Evolutionary conservation across 2,888 invertebrate genomes (phyloP).

Genomic region (Cenopis cana): DNA sequence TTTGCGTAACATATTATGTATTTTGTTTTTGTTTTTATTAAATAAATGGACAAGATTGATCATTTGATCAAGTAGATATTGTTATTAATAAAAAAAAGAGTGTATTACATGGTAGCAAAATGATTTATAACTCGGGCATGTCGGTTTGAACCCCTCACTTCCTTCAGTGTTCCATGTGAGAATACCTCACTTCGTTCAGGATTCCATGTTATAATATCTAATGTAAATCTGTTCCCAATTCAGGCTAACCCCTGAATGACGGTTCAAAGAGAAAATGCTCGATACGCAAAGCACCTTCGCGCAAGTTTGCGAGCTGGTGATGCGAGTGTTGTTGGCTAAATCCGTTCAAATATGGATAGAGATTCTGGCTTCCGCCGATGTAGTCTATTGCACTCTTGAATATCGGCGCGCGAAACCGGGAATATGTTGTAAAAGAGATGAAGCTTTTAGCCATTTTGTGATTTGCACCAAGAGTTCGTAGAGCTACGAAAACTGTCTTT

Average conservation of each 20-base stretch:
- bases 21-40: too few relatives aligned
- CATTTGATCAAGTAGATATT: too few relatives aligned
- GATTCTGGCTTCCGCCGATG: constrained; percentile 59
- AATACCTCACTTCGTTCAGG: too few relatives aligned
- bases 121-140: too few relatives aligned
- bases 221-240: constrained; percentile 1
- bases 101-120: too few relatives aligned
- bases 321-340: constrained; percentile 68
- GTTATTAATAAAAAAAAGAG: too few relatives aligned
- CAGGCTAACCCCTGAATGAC: constrained; percentile 5
- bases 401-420: constrained; percentile 57
- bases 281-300: constrained; percentile 59
- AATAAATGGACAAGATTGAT: too few relatives aligned
- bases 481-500: neutral
- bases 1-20: too few relatives aligned
- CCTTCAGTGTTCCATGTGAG: too few relatives aligned
- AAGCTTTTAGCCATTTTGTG: constrained; percentile 14
- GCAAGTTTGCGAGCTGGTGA: constrained; percentile 54
- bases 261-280: constrained; percentile 58
- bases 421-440: constrained; percentile 21
- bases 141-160: too few relatives aligned
- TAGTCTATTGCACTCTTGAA: constrained; percentile 60
- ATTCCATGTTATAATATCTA: too few relatives aligned
- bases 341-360: constrained; percentile 72
- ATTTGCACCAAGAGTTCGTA: neutral